Base-by-base conservation (phyloP, 2,888 invertebrate genomes). In the Cheilosia vernalis region DNA sequence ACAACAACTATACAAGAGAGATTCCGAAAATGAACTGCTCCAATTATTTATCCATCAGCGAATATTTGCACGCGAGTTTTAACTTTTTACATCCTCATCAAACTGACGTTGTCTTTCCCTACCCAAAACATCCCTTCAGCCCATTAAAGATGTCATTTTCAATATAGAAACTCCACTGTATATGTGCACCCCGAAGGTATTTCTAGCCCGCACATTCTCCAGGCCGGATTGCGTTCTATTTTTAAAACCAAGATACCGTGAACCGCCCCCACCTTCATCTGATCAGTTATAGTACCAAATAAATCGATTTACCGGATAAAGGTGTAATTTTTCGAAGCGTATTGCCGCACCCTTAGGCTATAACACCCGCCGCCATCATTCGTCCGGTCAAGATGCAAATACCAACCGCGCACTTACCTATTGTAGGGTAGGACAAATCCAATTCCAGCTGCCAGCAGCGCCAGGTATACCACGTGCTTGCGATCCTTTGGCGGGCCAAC, bases 391-490 rank as follows among this genome's bases (percentile, higher is more conserved):
- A 33, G 33, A 33, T 33, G 33, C 37, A 37, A 13, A 2, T 17
- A 21, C 30, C 63, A 30, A 9, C 10, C 42, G 56, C 13, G n/a
- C 13, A 88, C 87, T 89, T 92, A 97, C 97, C 97, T 97, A 94
- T 98, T 98, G 92, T 97, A 98, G 10, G 98, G 98, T 84, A 98
- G 93, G 63, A 98, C 94, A 90, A 98, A 98, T 53, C 98, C 98
- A 87, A 96, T 95, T 17, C 98, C 98, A 33, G 97, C 97, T 74
- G 97, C 93, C 69, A 97, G 94, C 84, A 98, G 88, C 13, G 92
- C 91, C 87, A 92, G 87, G 81, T 92, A 92, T 19, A 92, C 92
- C 44, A 90, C 89, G 82, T 92, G 91, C 72, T 90, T 89, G 10
- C 90, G 91, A 89, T 92, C 92, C 88, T 91, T 91, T 55, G 92